These are phyloP conservation scores for Amiota communis DNA, from an alignment of 2,888 invertebrate genomes.

Conservation along the genomic window DNA sequence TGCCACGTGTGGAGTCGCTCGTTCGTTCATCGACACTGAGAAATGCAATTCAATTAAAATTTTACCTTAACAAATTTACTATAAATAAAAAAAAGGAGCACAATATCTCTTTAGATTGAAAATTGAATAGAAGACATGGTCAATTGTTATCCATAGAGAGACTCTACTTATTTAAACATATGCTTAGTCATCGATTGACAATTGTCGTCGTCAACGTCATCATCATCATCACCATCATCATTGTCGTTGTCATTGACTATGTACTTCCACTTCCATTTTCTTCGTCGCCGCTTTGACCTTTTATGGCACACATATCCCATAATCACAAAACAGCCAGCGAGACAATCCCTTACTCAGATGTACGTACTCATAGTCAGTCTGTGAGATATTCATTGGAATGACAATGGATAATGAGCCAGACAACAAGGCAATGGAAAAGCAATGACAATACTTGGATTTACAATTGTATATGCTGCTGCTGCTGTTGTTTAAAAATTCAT, in stretches of 20 bases:
- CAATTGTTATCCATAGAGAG: slow-evolving; percentile 6
- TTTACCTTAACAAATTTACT: too few relatives aligned
- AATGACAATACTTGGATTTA: too few relatives aligned
- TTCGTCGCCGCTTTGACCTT: slow-evolving; percentile 2
- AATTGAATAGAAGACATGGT: background rate
- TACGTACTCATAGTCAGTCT: too few relatives aligned
- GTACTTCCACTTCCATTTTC: background rate
- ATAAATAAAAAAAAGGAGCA: too few relatives aligned
- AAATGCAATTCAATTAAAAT: too few relatives aligned
- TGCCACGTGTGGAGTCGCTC: too few relatives aligned
- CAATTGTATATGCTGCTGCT: too few relatives aligned
- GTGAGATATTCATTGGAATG: background rate
- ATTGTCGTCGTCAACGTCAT: background rate
- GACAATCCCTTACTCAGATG: too few relatives aligned
- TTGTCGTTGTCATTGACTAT: background rate
- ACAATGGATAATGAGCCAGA: slow-evolving; percentile 6
- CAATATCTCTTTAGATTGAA: too few relatives aligned
- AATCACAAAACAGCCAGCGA: background rate
- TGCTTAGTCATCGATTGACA: slow-evolving; percentile 1
- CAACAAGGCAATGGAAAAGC: too few relatives aligned
- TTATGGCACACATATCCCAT: background rate
- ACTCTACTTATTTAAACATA: background rate
- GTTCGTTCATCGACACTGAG: too few relatives aligned
- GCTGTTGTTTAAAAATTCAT: too few relatives aligned
- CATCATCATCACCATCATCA: background rate